Conservation (phyloP, 2,888 invertebrate genomes). For the Linyphia triangularis region DNA sequence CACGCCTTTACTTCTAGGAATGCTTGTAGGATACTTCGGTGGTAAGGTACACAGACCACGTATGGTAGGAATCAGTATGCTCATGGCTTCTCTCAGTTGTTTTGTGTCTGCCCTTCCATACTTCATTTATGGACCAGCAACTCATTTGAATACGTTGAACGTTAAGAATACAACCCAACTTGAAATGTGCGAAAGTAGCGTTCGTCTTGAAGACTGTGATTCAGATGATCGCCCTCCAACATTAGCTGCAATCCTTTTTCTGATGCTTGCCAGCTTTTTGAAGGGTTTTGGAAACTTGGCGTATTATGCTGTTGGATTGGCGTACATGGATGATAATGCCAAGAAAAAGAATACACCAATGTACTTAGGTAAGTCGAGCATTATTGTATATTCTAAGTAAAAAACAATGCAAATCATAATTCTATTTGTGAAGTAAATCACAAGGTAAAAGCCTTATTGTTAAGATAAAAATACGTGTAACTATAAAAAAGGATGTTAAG, state of each 20-base stretch:
- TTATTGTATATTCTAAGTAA: too few species aligned
- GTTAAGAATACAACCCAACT: slow-evolving; percentile 15
- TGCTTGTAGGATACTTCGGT: slow-evolving; percentile 76
- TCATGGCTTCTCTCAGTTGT: slow-evolving; percentile 61
- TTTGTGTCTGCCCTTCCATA: slow-evolving; percentile 74
- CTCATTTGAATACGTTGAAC: slow-evolving; percentile 27
- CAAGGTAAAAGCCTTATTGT: too few species aligned
- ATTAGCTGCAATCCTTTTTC: slow-evolving; percentile 83
- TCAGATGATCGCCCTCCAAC: slow-evolving; percentile 39
- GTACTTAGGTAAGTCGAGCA: slow-evolving; percentile 83
- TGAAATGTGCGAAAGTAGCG: slow-evolving; percentile 16
- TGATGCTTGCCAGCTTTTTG: slow-evolving; percentile 86
- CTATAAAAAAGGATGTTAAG: too few species aligned
- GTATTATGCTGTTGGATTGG: slow-evolving; percentile 85
- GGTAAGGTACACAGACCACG: slow-evolving; percentile 73
- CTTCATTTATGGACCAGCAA: slow-evolving; percentile 75
- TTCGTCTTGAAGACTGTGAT: not conserved
- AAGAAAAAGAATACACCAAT: slow-evolving; percentile 85
- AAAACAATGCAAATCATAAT: too few species aligned
- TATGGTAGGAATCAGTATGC: slow-evolving; percentile 70
- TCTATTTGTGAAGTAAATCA: too few species aligned
- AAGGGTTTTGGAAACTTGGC: slow-evolving; percentile 85
- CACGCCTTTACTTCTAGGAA: slow-evolving; percentile 60
- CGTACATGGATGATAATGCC: slow-evolving; percentile 86
- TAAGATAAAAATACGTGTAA: too few species aligned